These are phyloP conservation scores for Myotis brandtii DNA, from an alignment of 2,113 vertebrate genomes.

Conservation along the genomic window DNA sequence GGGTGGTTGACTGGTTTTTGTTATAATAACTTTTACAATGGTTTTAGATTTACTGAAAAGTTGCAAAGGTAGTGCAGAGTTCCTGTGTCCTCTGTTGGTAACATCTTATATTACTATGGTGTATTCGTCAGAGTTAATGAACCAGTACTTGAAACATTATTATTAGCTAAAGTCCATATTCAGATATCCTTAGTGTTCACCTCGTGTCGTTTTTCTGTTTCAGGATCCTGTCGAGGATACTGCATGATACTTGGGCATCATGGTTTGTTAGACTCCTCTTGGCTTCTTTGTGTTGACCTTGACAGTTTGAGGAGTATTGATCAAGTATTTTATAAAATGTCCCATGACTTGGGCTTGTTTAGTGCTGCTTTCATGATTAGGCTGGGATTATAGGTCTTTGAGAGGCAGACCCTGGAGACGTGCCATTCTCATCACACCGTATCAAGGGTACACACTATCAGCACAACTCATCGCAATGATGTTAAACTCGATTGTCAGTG, in stretches of 20 bases:
- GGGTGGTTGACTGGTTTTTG: not conserved
- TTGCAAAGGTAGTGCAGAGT: not conserved
- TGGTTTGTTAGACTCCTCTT: not conserved
- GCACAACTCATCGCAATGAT: not conserved
- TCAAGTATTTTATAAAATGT: not conserved
- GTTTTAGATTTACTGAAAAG: not conserved
- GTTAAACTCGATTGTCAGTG: not conserved
- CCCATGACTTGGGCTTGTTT: not conserved
- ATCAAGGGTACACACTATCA: not conserved
- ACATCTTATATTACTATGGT: not conserved
- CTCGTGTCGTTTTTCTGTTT: not conserved
- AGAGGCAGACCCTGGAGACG: not conserved
- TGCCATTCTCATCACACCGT: not conserved
- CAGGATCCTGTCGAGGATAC: not conserved
- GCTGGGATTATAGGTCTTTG: not conserved
- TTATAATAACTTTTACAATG: not conserved
- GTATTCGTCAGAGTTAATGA: not conserved
- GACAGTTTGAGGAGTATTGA: not conserved
- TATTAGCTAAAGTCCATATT: not conserved
- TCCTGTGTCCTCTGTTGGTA: not conserved
- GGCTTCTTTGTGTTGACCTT: not conserved
- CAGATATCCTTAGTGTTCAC: not conserved
- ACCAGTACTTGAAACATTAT: too few relatives aligned
- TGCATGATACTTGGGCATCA: not conserved
- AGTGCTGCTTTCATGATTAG: not conserved